Evolutionary conservation across 2,888 invertebrate genomes (phyloP).

Genomic region (Epistrophe eligans): DNA sequence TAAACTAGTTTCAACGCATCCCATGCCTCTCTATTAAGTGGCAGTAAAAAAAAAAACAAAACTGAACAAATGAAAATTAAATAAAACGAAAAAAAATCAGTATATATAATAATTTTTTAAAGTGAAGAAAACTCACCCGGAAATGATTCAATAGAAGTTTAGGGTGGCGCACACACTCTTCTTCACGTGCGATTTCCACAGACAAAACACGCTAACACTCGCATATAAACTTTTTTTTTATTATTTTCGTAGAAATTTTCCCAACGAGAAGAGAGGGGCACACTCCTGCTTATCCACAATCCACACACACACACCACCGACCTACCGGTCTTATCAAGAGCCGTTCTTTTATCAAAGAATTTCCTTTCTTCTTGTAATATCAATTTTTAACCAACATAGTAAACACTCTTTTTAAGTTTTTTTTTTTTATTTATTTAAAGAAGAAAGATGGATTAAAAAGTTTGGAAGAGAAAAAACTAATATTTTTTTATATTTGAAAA

Average conservation of each 20-base stretch:
- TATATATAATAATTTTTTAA: neutral
- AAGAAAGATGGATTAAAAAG: neutral
- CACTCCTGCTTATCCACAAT: constrained; percentile 55
- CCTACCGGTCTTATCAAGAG: constrained; percentile 61
- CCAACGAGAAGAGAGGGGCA: constrained; percentile 60
- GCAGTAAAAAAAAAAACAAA: neutral
- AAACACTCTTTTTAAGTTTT: constrained; percentile 18
- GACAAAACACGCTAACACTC: constrained; percentile 37
- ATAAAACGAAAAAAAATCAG: neutral
- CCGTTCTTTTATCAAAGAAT: constrained; percentile 62
- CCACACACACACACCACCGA: constrained; percentile 22
- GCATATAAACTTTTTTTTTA: constrained; percentile 49
- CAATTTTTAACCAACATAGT: constrained; percentile 59
- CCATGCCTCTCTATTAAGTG: neutral
- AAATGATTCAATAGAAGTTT: constrained; percentile 51
- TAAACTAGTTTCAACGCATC: neutral
- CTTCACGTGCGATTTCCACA: constrained; percentile 63
- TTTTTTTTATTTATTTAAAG: neutral
- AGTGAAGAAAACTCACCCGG: constrained; percentile 49
- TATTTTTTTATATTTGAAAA: no score
- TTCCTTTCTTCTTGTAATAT: constrained; percentile 47
- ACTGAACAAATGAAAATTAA: neutral
- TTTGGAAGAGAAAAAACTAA: neutral
- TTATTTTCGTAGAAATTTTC: constrained; percentile 41
- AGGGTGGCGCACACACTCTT: constrained; percentile 64